A percentile compares a stretch with the other conserved stretches of the same genome.
Conservation (phyloP, 37 sponge, comb jelly and placozoan species). For the Oscarella lobularis region DNA sequence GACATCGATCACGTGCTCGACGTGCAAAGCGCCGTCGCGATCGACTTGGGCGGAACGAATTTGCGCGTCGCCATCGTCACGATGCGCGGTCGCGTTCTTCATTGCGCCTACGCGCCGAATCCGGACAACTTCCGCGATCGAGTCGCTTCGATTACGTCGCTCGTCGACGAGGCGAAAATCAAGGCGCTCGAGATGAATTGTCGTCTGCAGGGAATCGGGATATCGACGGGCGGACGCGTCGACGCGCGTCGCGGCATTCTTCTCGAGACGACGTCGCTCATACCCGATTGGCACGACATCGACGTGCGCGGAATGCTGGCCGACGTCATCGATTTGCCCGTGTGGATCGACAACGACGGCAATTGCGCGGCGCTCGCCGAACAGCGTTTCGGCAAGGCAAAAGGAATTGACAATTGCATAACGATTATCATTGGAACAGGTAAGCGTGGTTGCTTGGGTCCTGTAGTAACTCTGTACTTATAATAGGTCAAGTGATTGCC, state of each 20-base stretch:
- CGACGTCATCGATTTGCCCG: background rate
- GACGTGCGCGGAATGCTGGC: background rate
- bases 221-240: background rate
- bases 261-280: background rate
- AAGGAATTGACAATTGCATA: slow-evolving; percentile 4
- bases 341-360: background rate
- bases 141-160: background rate
- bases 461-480: too few species aligned
- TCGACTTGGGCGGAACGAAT: background rate
- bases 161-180: background rate
- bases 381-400: background rate
- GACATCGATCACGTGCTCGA: background rate
- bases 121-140: background rate
- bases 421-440: background rate
- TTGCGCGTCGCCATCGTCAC: background rate
- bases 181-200: background rate
- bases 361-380: background rate
- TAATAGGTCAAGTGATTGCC: background rate
- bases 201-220: slow-evolving; percentile 1
- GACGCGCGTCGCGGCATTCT: background rate
- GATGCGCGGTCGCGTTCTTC: background rate
- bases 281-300: background rate
- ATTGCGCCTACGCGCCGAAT: background rate
- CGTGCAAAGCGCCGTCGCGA: background rate
- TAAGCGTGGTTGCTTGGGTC: too few species aligned